Evolutionary conservation across 2,113 vertebrate genomes (phyloP), one percentile per base, ranked within the genome.

Genomic region (Rhipidura dahli): DNA sequence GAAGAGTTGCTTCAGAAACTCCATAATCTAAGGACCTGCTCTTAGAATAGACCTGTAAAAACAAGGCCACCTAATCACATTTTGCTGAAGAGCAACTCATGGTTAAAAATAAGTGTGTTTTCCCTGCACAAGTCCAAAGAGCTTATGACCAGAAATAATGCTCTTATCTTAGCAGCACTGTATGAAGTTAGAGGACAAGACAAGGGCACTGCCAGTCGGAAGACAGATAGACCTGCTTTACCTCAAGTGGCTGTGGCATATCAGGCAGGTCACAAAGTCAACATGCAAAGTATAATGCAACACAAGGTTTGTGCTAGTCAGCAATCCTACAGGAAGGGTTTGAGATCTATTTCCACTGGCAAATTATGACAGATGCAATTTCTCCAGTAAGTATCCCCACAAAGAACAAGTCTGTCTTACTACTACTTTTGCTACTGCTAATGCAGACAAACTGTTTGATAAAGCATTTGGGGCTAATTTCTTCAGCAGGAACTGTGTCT

Each of bases 81-180:
- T 85, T 72, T 83, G 45, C 31, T 93, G 59, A 89, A 94, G 82
- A 95, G 71, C 56, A 77, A 63, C 27, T 51, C 11, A 4, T 37
- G 49, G 93, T 97, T 97, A 95, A 96, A 97, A 96, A 96, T 96
- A 96, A 94, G 75, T 5, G 26, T 79, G 68, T 88, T 96, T 94
- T 85, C 59, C 44, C 87, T 39, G 59, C 75, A 57, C 54, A 68
- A 69, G 90, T 73, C 80, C 76, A 53, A 79, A 92, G 70, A 82
- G 78, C 56, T 91, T 63, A 81, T 59, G 47, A 83, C 87, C 84
- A 92, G 88, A 95, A 97, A 94, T 87, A 95, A 92, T 90, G 83
- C 40, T 75, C 57, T 94, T 96, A 95, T 93, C 85, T 85, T 42
- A 85, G 94, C 30, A 72, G 56, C 47, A 15, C 75, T 73, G 50